Evolutionary conservation across 1,140 invertebrate genomes (phyloP).

Genomic region (Drosophila ogumai): DNA sequence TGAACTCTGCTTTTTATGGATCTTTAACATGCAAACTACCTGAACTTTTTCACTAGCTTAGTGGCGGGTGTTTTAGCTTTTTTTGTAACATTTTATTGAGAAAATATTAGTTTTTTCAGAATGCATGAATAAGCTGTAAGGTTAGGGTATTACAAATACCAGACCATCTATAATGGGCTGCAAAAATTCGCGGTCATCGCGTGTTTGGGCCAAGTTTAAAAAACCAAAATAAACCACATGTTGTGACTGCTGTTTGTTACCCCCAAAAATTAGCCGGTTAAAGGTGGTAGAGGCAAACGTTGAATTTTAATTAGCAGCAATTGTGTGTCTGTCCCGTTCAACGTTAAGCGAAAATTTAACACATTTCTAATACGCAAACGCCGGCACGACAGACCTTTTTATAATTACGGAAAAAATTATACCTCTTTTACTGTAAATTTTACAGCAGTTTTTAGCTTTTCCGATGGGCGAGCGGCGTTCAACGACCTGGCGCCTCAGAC

Average conservation of each 20-base stretch:
- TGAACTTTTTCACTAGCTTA: not conserved
- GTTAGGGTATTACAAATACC: not conserved
- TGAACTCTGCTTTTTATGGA: conserved; percentile 55
- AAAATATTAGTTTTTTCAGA: too few species aligned
- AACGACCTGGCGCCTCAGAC: conserved; percentile 41
- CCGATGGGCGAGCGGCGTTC: conserved; percentile 32
- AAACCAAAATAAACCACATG: conserved; percentile 10
- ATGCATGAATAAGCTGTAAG: too few species aligned
- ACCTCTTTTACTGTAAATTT: conserved; percentile 18
- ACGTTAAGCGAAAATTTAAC: conserved; percentile 62
- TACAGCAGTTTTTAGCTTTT: not conserved
- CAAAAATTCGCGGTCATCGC: conserved; percentile 69
- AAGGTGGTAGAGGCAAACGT: conserved; percentile 60
- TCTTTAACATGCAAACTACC: conserved; percentile 63
- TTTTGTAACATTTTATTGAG: not conserved
- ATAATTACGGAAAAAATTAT: conserved; percentile 49
- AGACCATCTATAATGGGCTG: conserved; percentile 3
- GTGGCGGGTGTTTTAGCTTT: not conserved
- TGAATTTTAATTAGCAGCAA: conserved; percentile 75
- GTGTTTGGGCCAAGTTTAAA: conserved; percentile 64
- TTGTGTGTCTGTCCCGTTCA: conserved; percentile 49
- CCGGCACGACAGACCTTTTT: conserved; percentile 16
- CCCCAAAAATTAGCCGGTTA: conserved; percentile 64
- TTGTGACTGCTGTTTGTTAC: conserved; percentile 44
- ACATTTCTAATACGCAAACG: conserved; percentile 49